Conservation (phyloP, 2,888 invertebrate genomes). For the Polia nebulosa region DNA sequence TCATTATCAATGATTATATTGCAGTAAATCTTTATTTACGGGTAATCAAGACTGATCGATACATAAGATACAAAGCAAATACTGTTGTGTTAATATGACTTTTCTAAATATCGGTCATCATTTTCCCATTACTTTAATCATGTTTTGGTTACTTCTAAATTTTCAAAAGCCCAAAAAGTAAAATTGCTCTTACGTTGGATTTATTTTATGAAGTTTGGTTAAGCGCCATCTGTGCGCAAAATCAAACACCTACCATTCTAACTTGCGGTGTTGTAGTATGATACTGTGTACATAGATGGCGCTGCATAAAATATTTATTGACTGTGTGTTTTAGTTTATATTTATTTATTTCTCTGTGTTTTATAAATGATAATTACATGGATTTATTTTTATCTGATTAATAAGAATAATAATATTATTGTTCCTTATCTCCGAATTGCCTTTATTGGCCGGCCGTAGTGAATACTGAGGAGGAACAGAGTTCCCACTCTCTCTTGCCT, state of each 20-base stretch:
- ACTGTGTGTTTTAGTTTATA: not conserved
- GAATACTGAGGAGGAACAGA: too few species aligned
- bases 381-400: too few species aligned
- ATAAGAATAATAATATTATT: too few species aligned
- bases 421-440: too few species aligned
- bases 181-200: too few species aligned
- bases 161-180: not conserved
- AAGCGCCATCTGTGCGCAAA: constrained; percentile 29
- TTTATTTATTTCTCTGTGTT: too few species aligned
- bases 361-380: not conserved
- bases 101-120: not conserved
- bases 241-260: rapidly evolving
- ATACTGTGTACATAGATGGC: constrained; percentile 36
- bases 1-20: not conserved
- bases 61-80: not conserved
- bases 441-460: too few species aligned
- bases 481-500: too few species aligned
- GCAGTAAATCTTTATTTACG: not conserved
- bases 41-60: not conserved
- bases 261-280: not conserved
- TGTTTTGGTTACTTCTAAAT: not conserved
- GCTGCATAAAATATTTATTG: not conserved
- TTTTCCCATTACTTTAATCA: too few species aligned
- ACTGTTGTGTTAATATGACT: not conserved
- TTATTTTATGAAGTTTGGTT: not conserved